Evolutionary conservation across 2,113 vertebrate species (phyloP).

Genomic region (Pao palembangensis): DNA sequence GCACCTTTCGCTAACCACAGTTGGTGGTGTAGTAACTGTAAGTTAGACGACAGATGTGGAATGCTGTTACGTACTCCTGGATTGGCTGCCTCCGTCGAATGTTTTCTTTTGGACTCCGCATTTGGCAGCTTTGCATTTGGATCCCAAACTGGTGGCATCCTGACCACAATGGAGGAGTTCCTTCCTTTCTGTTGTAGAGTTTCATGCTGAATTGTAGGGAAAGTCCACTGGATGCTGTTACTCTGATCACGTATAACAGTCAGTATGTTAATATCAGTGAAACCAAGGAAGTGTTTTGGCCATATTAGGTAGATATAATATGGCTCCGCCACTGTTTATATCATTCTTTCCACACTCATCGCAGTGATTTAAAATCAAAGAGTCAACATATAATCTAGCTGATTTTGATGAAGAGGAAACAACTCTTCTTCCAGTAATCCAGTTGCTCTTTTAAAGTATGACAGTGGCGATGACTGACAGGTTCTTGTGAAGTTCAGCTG

Average conservation of each 20-base stretch:
- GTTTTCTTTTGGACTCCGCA: slow-evolving; percentile 37
- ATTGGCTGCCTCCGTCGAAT: slow-evolving; percentile 35
- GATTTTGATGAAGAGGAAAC: no score
- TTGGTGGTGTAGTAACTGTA: background rate
- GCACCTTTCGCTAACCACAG: background rate
- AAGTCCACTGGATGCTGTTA: slow-evolving; percentile 45
- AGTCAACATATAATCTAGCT: no score
- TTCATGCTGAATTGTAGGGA: slow-evolving; percentile 37
- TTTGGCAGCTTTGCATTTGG: slow-evolving; percentile 39
- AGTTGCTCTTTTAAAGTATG: no score
- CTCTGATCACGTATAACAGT: slow-evolving; percentile 17
- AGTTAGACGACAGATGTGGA: slow-evolving; percentile 8
- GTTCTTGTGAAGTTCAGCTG: no score
- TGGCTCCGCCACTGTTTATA: no score
- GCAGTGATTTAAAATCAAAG: no score
- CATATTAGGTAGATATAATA: no score
- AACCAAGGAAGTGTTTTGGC: background rate
- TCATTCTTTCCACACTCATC: no score
- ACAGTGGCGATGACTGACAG: no score
- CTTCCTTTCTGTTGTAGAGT: slow-evolving; percentile 47
- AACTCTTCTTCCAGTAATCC: no score
- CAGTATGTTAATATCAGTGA: slow-evolving; percentile 24
- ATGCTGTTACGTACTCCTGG: slow-evolving; percentile 20
- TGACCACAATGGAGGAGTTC: slow-evolving; percentile 57
- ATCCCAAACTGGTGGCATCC: slow-evolving; percentile 37